Base-by-base conservation (phyloP, 2,797 vertebrate species). In the Gymnothorax reevesii region DNA sequence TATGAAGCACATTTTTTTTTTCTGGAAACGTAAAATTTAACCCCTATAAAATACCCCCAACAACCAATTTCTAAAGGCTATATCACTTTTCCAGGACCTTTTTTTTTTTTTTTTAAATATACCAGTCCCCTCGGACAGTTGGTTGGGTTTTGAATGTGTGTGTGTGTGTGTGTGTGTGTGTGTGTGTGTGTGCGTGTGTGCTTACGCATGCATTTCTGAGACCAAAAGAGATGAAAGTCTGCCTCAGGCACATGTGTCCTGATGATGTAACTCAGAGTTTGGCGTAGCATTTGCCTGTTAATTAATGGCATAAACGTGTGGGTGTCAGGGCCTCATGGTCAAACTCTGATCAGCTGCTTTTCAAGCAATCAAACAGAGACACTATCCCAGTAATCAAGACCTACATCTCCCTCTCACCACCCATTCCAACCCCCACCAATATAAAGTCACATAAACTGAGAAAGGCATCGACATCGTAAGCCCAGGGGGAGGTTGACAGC, bases 251-350 rank as follows among this genome's bases (percentile, higher is more conserved):
- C 20, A 83, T 84, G 80, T 83, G 86, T 84, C 84, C 86, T 73
- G 87, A 92, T 93, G 92, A 92, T 91, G 86, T 91, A 85, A 91
- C 84, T 82, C 88, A 87, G 92, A 89, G 92, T 90, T 89, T 90
- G 92, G 92, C 89, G 90, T 95, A 59, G 85, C 82, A 93, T 93
- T 93, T 95, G 93, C 89, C 90, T 93, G 94, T 91, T 95, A 95
- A 95, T 95, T 95, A 93, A 94, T 89, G 87, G 71, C 75, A 90
- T 93, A 93, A 95, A 93, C 92, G 92, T 91, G 91, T 89, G 88
- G 92, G 90, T 91, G 92, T 92, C 88, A 92, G 89, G 75, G 89
- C 89, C 93, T 91, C 90, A 91, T 90, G 87, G 88, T 84, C 9
- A 66, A 20, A 42, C 57, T 64, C 82, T 8, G 54, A 57, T 84